A percentile compares a stretch with the other conserved stretches of the same genome.
Conservation (phyloP, 2,797 vertebrate species). For the Sebastes melanostomus region DNA sequence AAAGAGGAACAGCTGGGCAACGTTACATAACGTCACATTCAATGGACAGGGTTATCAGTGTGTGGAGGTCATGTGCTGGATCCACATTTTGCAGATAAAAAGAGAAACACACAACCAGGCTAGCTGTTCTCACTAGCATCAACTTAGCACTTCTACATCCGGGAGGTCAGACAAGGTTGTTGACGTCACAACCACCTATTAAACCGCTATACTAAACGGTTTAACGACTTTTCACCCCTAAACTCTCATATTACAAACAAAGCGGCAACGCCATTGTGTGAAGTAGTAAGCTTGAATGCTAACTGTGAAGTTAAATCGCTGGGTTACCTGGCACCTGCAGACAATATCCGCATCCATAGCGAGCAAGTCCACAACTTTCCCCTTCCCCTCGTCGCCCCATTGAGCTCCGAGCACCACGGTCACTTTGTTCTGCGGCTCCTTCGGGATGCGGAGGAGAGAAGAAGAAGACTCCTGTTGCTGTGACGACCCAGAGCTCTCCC, state of each 20-base stretch:
- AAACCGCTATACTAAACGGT: neutral
- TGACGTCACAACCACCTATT: conserved; percentile 37
- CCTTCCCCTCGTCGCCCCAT: conserved; percentile 88
- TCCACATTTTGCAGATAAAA: neutral
- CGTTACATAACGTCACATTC: neutral
- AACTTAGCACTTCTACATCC: conserved; percentile 54
- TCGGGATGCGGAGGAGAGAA: conserved; percentile 42
- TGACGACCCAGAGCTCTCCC: conserved; percentile 51
- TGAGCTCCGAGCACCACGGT: conserved; percentile 88
- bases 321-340: conserved; percentile 85
- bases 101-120: neutral
- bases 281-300: fast-evolving
- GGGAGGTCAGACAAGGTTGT: conserved; percentile 50
- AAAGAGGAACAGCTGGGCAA: neutral
- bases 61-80: neutral
- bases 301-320: neutral
- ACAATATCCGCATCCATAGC: conserved; percentile 87
- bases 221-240: neutral
- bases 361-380: conserved; percentile 87
- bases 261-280: fast-evolving
- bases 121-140: neutral
- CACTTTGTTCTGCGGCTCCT: conserved; percentile 83
- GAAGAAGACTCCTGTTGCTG: neutral
- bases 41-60: neutral
- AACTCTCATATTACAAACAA: fast-evolving